Conservation (phyloP, 2,888 invertebrate species). For the Catocala nupta region DNA sequence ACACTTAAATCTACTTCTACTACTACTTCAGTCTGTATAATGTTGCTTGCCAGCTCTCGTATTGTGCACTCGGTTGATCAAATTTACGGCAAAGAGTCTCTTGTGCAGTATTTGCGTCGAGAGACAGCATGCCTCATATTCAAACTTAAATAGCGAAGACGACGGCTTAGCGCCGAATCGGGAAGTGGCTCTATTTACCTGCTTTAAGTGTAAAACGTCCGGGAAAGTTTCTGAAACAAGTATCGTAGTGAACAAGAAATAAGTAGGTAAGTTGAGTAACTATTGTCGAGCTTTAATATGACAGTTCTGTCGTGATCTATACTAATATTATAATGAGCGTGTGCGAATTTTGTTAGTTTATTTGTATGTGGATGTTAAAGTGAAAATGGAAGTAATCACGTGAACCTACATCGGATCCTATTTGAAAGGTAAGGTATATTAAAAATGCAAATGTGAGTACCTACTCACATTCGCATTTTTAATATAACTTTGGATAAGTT, state of each 20-base stretch:
- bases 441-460: no score
- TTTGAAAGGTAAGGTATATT: no score
- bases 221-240: background rate
- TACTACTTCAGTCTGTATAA: constrained; percentile 29
- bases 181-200: background rate
- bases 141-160: constrained; percentile 29
- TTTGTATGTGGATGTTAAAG: no score
- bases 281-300: no score
- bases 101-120: constrained; percentile 47
- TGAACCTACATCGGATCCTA: no score
- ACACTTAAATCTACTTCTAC: no score
- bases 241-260: background rate
- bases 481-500: no score
- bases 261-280: background rate
- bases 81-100: constrained; percentile 50
- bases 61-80: constrained; percentile 43
- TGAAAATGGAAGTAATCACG: no score
- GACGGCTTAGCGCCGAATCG: background rate
- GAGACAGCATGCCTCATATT: constrained; percentile 32
- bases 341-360: no score
- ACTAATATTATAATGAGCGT: no score
- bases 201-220: background rate
- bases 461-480: no score
- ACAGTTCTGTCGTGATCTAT: no score
- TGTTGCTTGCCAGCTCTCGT: constrained; percentile 35